These are phyloP conservation scores for Bolinopsis microptera DNA, from an alignment of 37 sponge, comb jelly and placozoan species.

Conservation along the genomic window DNA sequence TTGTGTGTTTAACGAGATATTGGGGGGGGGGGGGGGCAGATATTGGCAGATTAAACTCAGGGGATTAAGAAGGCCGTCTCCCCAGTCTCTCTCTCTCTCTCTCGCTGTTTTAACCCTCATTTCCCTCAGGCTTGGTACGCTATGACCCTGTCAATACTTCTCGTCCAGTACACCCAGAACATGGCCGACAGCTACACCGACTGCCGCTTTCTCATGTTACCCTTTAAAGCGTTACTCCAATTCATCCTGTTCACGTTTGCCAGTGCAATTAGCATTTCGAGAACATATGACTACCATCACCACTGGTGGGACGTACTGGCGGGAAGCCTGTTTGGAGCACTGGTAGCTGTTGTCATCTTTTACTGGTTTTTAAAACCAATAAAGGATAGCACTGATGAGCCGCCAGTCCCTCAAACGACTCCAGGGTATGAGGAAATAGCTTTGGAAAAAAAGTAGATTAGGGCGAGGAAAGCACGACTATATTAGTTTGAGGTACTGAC, in stretches of 20 bases:
- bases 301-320: slow-evolving; percentile 18
- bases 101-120: too few relatives aligned
- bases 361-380: not conserved
- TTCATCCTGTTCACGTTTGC: not conserved
- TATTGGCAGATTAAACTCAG: too few relatives aligned
- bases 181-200: not conserved
- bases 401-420: too few relatives aligned
- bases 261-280: not conserved
- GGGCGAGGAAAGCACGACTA: too few relatives aligned
- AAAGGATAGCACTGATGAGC: not conserved
- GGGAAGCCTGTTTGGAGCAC: not conserved
- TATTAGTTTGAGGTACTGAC: too few relatives aligned
- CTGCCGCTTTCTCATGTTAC: not conserved
- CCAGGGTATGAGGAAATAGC: too few relatives aligned
- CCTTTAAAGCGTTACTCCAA: not conserved
- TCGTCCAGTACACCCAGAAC: not conserved
- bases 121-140: not conserved
- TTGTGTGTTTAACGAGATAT: too few relatives aligned
- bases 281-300: not conserved
- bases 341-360: not conserved
- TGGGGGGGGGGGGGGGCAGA: too few relatives aligned
- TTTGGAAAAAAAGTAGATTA: too few relatives aligned
- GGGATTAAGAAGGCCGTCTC: too few relatives aligned
- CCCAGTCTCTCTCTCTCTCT: too few relatives aligned
- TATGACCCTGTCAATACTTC: not conserved